Conservation (phyloP, 2,888 invertebrate genomes). For the Apoda limacodes region DNA sequence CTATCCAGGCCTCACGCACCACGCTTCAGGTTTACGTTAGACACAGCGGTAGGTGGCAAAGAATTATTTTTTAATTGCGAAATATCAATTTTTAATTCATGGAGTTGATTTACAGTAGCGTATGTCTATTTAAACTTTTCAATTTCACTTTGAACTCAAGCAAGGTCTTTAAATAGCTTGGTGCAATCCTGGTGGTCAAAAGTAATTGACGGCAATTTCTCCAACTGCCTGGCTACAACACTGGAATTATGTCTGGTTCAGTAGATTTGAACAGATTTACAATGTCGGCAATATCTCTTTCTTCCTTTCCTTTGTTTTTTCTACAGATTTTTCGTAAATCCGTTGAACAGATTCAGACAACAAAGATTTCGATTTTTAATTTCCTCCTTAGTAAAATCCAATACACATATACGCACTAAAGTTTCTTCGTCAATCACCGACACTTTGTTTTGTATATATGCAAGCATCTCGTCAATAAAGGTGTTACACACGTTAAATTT, state of each 20-base stretch:
- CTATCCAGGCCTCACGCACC: too few relatives aligned
- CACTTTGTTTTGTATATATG: constrained; percentile 5
- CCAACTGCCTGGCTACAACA: constrained; percentile 1
- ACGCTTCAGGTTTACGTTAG: too few relatives aligned
- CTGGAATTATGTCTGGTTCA: too few relatives aligned
- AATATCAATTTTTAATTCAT: too few relatives aligned
- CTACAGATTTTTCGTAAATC: neutral
- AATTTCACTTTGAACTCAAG: too few relatives aligned
- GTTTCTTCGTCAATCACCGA: constrained; percentile 3
- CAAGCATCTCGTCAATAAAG: constrained; percentile 6
- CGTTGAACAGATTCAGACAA: constrained; percentile 2
- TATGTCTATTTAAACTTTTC: too few relatives aligned
- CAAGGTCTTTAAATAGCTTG: constrained; percentile 10
- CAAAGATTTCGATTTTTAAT: constrained; percentile 4
- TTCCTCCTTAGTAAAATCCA: constrained; percentile 1
- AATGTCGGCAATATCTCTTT: constrained; percentile 5
- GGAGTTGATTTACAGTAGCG: too few relatives aligned
- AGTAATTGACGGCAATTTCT: neutral
- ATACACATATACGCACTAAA: too few relatives aligned
- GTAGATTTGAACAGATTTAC: constrained; percentile 3
- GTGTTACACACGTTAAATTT: constrained; percentile 3
- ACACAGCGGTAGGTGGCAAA: too few relatives aligned
- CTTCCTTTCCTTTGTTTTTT: constrained; percentile 5
- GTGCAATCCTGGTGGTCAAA: constrained; percentile 9
- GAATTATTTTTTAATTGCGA: too few relatives aligned